Evolutionary conservation across 2,113 vertebrate species (phyloP).

Genomic region (Ammodytes dubius): DNA sequence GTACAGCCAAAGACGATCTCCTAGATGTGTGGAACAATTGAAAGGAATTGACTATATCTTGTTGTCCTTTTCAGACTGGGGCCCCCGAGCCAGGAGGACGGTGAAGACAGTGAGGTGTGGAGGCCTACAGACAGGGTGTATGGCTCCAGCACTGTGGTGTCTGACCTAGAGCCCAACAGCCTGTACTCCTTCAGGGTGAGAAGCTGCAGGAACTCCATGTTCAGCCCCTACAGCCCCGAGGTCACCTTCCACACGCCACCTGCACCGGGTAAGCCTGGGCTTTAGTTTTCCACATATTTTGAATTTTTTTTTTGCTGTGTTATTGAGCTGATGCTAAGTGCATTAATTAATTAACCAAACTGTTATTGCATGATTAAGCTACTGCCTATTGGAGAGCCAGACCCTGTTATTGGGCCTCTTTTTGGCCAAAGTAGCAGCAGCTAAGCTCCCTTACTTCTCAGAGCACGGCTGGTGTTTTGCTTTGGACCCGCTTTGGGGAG

Average conservation of each 20-base stretch:
- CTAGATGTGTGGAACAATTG: accelerated
- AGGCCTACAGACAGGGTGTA: slow-evolving; percentile 84
- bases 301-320: not conserved
- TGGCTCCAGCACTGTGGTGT: slow-evolving; percentile 86
- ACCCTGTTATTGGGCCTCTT: slow-evolving; percentile 61
- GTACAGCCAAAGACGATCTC: not conserved
- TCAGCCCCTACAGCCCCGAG: slow-evolving; percentile 91
- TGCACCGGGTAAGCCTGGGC: slow-evolving; percentile 88
- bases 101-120: slow-evolving; percentile 86
- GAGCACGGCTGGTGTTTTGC: slow-evolving; percentile 33
- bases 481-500: slow-evolving; percentile 12
- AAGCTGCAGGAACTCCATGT: slow-evolving; percentile 89
- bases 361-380: slow-evolving; percentile 32
- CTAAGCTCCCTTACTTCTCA: slow-evolving; percentile 49
- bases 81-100: slow-evolving; percentile 58
- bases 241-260: slow-evolving; percentile 91
- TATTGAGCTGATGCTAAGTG: not conserved
- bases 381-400: slow-evolving; percentile 2
- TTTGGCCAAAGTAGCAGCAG: slow-evolving; percentile 29
- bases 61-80: slow-evolving; percentile 49
- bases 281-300: not conserved
- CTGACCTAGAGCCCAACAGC: slow-evolving; percentile 87
- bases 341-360: slow-evolving; percentile 19
- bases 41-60: not conserved
- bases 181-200: slow-evolving; percentile 91